A percentile compares a stretch with the other conserved stretches of the same genome.
Conservation (phyloP, 92 coral and sea anemone species). For the Parazoanthus atlanticus region DNA sequence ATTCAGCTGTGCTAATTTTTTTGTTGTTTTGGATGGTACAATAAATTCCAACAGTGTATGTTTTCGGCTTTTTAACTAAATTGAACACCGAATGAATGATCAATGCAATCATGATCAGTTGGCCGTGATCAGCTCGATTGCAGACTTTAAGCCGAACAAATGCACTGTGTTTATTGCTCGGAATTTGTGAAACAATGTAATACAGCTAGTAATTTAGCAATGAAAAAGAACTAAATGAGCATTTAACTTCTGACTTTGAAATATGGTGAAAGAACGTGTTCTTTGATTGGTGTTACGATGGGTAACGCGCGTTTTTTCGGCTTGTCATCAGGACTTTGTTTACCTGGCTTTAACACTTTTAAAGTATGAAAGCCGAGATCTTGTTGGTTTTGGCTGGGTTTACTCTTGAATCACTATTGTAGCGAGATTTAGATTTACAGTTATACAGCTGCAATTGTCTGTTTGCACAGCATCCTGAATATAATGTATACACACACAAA, state of each 20-base stretch:
- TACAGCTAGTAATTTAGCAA: not conserved
- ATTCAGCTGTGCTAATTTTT: not conserved
- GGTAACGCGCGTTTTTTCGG: slow-evolving; percentile 21
- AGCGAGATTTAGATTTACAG: not conserved
- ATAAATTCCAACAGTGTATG: not conserved
- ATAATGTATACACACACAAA: not conserved
- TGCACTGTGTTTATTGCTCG: not conserved
- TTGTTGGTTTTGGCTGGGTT: slow-evolving; percentile 29
- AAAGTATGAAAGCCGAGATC: slow-evolving; percentile 25
- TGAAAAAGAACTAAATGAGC: not conserved
- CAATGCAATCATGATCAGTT: not conserved
- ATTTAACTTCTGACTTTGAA: not conserved
- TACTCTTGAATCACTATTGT: not conserved
- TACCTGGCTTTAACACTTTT: slow-evolving; percentile 33
- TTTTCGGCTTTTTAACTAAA: not conserved
- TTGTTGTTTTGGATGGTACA: not conserved
- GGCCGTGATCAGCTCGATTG: not conserved
- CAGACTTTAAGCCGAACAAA: not conserved
- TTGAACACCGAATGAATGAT: not conserved
- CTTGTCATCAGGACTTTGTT: slow-evolving; percentile 23
- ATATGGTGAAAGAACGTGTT: not conserved
- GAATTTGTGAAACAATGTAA: not conserved
- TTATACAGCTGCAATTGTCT: slow-evolving; percentile 4
- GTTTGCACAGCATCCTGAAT: not conserved
- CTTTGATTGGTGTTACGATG: not conserved